Base-by-base conservation (phyloP, 2,113 vertebrate species). In the Spheniscus mendiculus region DNA sequence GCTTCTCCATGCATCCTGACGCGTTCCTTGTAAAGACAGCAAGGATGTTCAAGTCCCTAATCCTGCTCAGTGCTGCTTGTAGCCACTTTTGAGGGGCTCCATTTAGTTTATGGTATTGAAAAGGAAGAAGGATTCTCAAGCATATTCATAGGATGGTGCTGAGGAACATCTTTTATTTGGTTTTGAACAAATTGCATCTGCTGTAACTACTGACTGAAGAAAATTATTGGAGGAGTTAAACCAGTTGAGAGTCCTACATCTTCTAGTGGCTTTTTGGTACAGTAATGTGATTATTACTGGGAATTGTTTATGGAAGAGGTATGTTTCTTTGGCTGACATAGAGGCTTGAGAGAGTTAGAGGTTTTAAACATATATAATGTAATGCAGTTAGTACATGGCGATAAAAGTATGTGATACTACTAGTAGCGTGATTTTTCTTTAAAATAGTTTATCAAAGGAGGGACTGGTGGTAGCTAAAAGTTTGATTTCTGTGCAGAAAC, bases 101-200 rank as follows among this genome's bases (percentile, higher is more conserved):
- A 0, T 36, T 20, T 29, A 18, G n/a, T 27, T 91, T 5, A 6
- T 1, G 5, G 26, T 55, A 4, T n/a, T 21, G 83, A 52, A 69
- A 67, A 69, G 52, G 23, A 40, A 63, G 52, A 69, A 36, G 61
- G 25, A 20, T 56, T 87, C 44, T 71, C 29, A 26, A 27, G 21
- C 13, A 2, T 19, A 44, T 71, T 84, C 12, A 1, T 1, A 15
- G 47, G 26, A 16, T 55, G 16, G 34, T 70, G 53, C 45, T 50
- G 67, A 83, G 65, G 34, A 76, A 36, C 0, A 0, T 23, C n/a
- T 89, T 58, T 61, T 40, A 8, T 25, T 93, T 89, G 42, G 22
- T 59, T 94, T 84, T 94, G 65, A 76, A 69, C 21, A 65, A 44
- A 69, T 76, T 87, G 21, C 23, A 61, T 76, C 12, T 87, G 44